phyloP scores from a whole-genome alignment of 2,888 invertebrate genomes.

The Pharmacophagus antenor region DNA sequence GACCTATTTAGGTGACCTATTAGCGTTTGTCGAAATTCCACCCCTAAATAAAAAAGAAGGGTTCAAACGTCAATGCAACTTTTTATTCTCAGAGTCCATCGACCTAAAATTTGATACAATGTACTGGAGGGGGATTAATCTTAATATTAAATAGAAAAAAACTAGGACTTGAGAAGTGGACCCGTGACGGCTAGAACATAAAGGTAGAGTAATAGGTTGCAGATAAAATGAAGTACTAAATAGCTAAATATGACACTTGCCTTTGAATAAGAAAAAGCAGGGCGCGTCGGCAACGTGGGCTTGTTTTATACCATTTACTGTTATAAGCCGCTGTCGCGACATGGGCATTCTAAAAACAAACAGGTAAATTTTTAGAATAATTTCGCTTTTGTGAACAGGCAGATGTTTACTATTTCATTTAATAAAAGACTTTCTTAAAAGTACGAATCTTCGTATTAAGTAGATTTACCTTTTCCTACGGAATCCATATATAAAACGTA shows the following conservation, averaged over 20 bases:
- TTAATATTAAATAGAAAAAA: too few relatives aligned
- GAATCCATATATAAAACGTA: neutral
- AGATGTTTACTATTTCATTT: too few relatives aligned
- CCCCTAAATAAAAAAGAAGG: too few relatives aligned
- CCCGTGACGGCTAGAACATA: too few relatives aligned
- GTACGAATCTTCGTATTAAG: neutral
- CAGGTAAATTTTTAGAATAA: slow-evolving; percentile 4
- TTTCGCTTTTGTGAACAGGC: neutral
- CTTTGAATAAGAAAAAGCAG: slow-evolving; percentile 64
- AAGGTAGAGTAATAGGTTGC: too few relatives aligned
- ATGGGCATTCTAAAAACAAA: slow-evolving; percentile 56
- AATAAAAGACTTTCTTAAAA: neutral
- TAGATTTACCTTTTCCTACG: neutral
- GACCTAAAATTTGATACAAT: too few relatives aligned
- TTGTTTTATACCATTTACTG: slow-evolving; percentile 66
- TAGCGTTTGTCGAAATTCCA: too few relatives aligned
- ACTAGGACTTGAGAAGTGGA: too few relatives aligned
- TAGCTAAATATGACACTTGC: slow-evolving; percentile 38
- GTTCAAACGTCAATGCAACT: too few relatives aligned
- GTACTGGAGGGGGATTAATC: too few relatives aligned
- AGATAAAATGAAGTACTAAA: neutral
- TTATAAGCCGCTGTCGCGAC: slow-evolving; percentile 64
- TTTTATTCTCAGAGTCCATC: too few relatives aligned
- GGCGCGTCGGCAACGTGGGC: slow-evolving; percentile 60
- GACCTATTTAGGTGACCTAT: too few relatives aligned